Conservation (phyloP, 2,888 invertebrate species). For the Meiosimyza decipiens region DNA sequence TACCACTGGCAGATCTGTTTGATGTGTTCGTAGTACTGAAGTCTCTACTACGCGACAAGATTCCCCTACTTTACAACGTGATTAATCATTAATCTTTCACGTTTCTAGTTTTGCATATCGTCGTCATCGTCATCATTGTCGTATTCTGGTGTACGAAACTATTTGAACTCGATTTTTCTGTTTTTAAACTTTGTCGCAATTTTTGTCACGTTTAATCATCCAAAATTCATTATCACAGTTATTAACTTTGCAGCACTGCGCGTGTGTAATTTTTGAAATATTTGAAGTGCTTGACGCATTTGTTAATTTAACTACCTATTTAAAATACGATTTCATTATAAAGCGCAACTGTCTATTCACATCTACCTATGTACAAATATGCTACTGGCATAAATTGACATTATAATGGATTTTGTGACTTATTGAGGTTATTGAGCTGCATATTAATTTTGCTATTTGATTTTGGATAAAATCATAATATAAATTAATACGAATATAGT, state of each 20-base stretch:
- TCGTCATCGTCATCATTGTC: background rate
- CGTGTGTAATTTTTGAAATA: background rate
- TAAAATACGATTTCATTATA: slow-evolving; percentile 22
- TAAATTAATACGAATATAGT: too few relatives aligned
- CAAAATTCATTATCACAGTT: background rate
- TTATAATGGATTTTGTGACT: background rate
- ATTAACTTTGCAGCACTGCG: background rate
- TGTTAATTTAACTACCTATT: slow-evolving; percentile 11
- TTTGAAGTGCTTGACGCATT: slow-evolving; percentile 1
- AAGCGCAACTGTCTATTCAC: background rate
- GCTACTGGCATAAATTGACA: too few relatives aligned
- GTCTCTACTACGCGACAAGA: background rate
- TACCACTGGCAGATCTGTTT: background rate
- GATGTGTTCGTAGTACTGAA: too few relatives aligned
- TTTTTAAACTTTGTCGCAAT: background rate
- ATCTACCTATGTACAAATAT: too few relatives aligned
- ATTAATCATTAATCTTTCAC: slow-evolving; percentile 20
- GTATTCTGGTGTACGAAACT: background rate
- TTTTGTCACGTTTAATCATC: slow-evolving; percentile 1
- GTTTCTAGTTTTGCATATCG: slow-evolving; percentile 2
- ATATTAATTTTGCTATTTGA: background rate
- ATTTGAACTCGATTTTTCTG: background rate
- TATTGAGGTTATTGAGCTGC: background rate
- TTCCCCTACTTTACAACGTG: background rate
- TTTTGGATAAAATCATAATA: too few relatives aligned